phyloP scores from a whole-genome alignment of 2,113 vertebrate species.

The Chitala chitala region DNA sequence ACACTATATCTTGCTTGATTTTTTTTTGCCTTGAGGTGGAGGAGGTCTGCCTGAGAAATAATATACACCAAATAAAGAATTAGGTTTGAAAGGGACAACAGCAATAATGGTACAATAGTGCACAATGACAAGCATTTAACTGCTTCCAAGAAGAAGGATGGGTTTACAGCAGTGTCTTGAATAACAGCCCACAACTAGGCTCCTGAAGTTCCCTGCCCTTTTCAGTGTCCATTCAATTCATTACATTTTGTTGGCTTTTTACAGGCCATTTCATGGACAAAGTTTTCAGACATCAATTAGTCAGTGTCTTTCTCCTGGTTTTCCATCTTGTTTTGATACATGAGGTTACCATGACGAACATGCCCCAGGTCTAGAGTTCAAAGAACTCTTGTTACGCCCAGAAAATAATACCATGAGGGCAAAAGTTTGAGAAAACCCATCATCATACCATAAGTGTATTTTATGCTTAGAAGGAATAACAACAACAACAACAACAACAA shows the following conservation, averaged over 20 bases:
- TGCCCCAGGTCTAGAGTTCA: slow-evolving; percentile 60
- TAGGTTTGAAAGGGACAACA: slow-evolving; percentile 68
- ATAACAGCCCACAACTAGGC: slow-evolving; percentile 53
- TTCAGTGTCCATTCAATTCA: slow-evolving; percentile 56
- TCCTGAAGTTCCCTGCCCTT: slow-evolving; percentile 63
- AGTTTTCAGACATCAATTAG: slow-evolving; percentile 66
- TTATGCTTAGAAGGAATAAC: slow-evolving; percentile 35
- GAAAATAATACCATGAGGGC: slow-evolving; percentile 55
- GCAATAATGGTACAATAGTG: slow-evolving; percentile 69
- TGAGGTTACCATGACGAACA: slow-evolving; percentile 57
- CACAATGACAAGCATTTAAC: slow-evolving; percentile 70
- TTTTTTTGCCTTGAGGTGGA: slow-evolving; percentile 66
- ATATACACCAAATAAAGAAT: slow-evolving; percentile 76
- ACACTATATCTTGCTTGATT: slow-evolving; percentile 67
- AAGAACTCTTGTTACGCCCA: slow-evolving; percentile 65
- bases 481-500: not conserved
- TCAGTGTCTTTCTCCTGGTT: slow-evolving; percentile 64
- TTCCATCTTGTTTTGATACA: slow-evolving; percentile 60
- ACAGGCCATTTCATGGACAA: slow-evolving; percentile 59
- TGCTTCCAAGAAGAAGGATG: slow-evolving; percentile 65
- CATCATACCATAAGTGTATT: slow-evolving; percentile 34
- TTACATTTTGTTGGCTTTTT: slow-evolving; percentile 61
- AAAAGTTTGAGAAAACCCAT: slow-evolving; percentile 48
- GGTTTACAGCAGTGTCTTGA: slow-evolving; percentile 62
- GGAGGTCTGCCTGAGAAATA: slow-evolving; percentile 63